phyloP scores from a whole-genome alignment of 2,797 vertebrate species.

The Hephaestus fuliginosus region DNA sequence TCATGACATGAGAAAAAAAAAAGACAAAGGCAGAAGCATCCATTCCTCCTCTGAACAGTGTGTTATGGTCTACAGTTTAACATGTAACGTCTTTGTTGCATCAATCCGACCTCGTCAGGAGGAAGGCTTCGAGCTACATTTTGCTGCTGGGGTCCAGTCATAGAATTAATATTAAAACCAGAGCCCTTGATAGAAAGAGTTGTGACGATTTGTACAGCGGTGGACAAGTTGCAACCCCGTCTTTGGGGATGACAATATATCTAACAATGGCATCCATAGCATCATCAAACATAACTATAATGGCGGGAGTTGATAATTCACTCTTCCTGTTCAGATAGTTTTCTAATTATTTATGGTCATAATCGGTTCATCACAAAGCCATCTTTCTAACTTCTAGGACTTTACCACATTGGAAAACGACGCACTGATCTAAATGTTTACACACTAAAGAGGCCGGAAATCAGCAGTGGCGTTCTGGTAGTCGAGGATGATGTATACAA shows the following conservation, averaged over 20 bases:
- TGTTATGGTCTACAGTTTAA: slow-evolving; percentile 65
- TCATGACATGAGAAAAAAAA: background rate
- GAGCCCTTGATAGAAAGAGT: slow-evolving; percentile 64
- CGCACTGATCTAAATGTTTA: slow-evolving; percentile 26
- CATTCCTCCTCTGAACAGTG: slow-evolving; percentile 20
- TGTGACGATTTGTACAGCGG: slow-evolving; percentile 19
- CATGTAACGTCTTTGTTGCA: slow-evolving; percentile 57
- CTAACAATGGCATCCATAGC: slow-evolving; percentile 7
- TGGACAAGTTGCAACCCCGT: slow-evolving; percentile 15
- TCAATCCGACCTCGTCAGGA: slow-evolving; percentile 8
- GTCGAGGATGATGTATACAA: background rate
- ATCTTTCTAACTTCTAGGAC: slow-evolving; percentile 15
- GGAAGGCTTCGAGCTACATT: slow-evolving; percentile 66
- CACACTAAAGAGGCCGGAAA: slow-evolving; percentile 15
- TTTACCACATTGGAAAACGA: slow-evolving; percentile 27
- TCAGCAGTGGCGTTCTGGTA: slow-evolving; percentile 6
- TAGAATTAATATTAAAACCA: slow-evolving; percentile 52
- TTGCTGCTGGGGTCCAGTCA: slow-evolving; percentile 66
- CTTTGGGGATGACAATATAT: slow-evolving; percentile 32
- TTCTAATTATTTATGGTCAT: background rate
- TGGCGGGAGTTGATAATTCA: background rate
- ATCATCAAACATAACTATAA: slow-evolving; percentile 3
- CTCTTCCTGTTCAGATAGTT: slow-evolving; percentile 5
- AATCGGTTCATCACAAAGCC: slow-evolving; percentile 12
- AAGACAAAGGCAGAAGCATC: slow-evolving; percentile 31